These are phyloP conservation scores for Scolopax bukidnonensis DNA, from an alignment of 2,797 vertebrate species.

Conservation along the genomic window DNA sequence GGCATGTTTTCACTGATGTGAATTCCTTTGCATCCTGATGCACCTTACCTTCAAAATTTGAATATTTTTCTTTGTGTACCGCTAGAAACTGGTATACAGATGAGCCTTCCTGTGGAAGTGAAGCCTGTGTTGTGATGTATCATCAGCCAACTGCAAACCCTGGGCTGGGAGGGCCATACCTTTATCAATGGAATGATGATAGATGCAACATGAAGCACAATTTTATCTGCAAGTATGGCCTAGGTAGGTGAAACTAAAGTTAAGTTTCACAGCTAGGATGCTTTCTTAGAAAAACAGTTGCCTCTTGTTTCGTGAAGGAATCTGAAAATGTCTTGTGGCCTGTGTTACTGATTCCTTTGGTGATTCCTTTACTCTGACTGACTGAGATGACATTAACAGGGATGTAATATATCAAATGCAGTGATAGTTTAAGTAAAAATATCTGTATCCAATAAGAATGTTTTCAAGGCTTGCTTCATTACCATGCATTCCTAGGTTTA, in stretches of 20 bases:
- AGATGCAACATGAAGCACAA: constrained; percentile 99
- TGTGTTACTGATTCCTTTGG: background rate
- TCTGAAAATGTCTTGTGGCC: background rate
- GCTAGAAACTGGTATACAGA: constrained; percentile 95
- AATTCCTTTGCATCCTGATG: background rate
- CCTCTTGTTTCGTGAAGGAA: background rate
- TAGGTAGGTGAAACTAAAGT: constrained; percentile 78
- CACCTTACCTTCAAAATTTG: background rate
- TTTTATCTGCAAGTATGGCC: constrained; percentile 95
- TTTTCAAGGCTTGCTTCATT: background rate
- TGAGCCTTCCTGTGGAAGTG: constrained; percentile 95
- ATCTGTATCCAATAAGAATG: background rate
- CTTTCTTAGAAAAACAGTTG: background rate
- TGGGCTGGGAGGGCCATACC: constrained; percentile 91
- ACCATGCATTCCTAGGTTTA: background rate
- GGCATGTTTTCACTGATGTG: background rate
- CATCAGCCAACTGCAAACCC: constrained; percentile 92
- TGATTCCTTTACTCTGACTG: background rate
- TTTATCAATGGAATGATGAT: constrained; percentile 97
- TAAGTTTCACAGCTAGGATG: background rate
- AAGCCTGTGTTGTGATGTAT: constrained; percentile 98
- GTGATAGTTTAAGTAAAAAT: background rate
- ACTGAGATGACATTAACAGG: background rate
- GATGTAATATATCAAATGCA: background rate
- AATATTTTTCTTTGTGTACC: background rate